phyloP scores from a whole-genome alignment of 2,888 invertebrate species.

The Adineta ricciae region DNA sequence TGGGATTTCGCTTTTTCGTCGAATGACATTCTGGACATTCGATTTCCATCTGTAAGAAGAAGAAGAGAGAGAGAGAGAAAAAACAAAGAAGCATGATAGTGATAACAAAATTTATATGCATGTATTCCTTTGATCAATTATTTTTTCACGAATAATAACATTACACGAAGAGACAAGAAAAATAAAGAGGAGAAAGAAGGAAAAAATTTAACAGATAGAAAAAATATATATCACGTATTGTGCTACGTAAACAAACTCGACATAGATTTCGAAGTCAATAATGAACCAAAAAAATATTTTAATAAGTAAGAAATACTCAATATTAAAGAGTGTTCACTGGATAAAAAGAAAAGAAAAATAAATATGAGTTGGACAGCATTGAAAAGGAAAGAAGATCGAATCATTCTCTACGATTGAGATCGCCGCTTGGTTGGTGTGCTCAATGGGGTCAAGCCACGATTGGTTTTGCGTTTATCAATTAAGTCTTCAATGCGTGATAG shows the following conservation, averaged over 20 bases:
- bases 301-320: background rate
- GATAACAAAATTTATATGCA: background rate
- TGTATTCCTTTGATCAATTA: background rate
- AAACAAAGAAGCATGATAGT: too few relatives aligned
- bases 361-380: background rate
- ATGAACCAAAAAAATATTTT: background rate
- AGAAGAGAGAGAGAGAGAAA: too few relatives aligned
- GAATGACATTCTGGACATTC: slow-evolving; percentile 89
- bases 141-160: slow-evolving; percentile 1
- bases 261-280: background rate
- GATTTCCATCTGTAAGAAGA: background rate
- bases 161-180: background rate
- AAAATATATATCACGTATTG: background rate
- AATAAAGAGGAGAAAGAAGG: background rate
- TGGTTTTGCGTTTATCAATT: background rate
- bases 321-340: background rate
- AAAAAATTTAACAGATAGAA: background rate
- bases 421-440: background rate
- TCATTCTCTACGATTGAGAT: background rate
- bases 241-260: background rate
- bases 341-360: background rate
- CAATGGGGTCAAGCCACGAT: background rate
- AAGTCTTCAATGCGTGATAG: background rate
- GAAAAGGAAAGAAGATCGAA: background rate
- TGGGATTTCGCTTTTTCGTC: slow-evolving; percentile 87